Evolutionary conservation across 2,113 vertebrate species (phyloP), one percentile per base, ranked within the genome.

Genomic region (Ictalurus furcatus): DNA sequence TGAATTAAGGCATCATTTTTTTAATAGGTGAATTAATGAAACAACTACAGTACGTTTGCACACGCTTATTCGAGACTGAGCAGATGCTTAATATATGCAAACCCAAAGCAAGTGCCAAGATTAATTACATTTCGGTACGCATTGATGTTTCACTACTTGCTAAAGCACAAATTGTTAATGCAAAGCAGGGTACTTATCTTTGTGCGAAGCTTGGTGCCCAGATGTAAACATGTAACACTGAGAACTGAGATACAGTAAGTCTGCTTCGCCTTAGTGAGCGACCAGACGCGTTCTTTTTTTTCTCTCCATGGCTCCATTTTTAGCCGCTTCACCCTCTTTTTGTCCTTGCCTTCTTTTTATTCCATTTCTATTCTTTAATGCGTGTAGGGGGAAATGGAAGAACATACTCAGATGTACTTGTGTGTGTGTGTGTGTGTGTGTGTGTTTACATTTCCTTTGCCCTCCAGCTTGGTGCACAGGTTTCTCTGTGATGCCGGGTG

Each of bases 351-450:
- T 92, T 92, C 91, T 91, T 91, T 91, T 91, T 89, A 93, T 89
- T 91, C 90, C 92, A 95, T 95, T 91, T 94, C 94, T 96, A 94
- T 95, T 92, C 54, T 89, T 93, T 93, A 92, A 94, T 86, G 91
- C 88, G 89, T 89, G 85, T 56, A 25, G 69, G 79, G 85, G 30
- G 83, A 88, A 87, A 92, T 86, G 74, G 76, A 89, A 58, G 79
- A 88, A 85, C 84, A 82, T 74, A 73, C 63, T 80, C 69, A 58
- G 85, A 88, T 74, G 63, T 34, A 71, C 78, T 58, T 73, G 65
- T 83, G 44, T 58, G 81, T n/a, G 79, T 71, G 84, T 87, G 81
- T 40, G 65, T 74, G 56, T 63, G 81, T 28, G 84, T 79, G 84
- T 87, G 81, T 40, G 65, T 74, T 44, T 63, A 65, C 69, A 52